phyloP scores from a whole-genome alignment of 2,797 vertebrate species.

The Oryzias dopingdopingensis region DNA sequence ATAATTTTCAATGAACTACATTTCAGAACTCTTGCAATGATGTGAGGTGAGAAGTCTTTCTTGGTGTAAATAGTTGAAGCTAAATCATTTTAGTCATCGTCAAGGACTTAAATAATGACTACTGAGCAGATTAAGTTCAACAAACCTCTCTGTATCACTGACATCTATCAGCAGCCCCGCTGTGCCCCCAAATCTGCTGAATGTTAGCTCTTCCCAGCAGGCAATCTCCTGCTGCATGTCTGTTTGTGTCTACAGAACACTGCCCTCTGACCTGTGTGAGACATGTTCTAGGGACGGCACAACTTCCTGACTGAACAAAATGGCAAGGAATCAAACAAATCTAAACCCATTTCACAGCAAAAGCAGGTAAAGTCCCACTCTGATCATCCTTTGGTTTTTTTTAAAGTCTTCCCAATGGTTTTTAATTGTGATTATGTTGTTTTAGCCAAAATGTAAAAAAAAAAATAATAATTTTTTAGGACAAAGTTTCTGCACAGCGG shows the following conservation, averaged over 20 bases:
- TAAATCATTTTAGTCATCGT: slow-evolving; percentile 37
- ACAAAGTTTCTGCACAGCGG: too few species aligned
- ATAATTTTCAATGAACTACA: slow-evolving; percentile 12
- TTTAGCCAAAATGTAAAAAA: too few species aligned
- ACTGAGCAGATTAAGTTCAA: slow-evolving; percentile 61
- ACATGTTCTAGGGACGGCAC: slow-evolving; percentile 50
- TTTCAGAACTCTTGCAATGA: slow-evolving; percentile 7
- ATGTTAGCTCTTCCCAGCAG: slow-evolving; percentile 50
- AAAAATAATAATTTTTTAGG: too few species aligned
- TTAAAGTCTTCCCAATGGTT: too few species aligned
- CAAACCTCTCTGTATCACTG: slow-evolving; percentile 52
- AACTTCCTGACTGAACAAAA: slow-evolving; percentile 44
- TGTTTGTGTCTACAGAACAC: slow-evolving; percentile 28
- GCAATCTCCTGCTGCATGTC: slow-evolving; percentile 27
- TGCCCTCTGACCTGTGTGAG: slow-evolving; percentile 31
- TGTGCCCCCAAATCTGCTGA: slow-evolving; percentile 44
- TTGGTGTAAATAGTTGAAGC: slow-evolving; percentile 29
- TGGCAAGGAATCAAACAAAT: slow-evolving; percentile 38
- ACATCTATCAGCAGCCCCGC: slow-evolving; percentile 43
- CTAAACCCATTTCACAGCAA: slow-evolving; percentile 28
- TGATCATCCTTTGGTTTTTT: too few species aligned
- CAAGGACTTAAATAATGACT: slow-evolving; percentile 30
- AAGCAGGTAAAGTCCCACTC: slow-evolving; percentile 2
- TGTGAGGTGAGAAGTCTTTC: slow-evolving; percentile 37
- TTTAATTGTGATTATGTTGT: too few species aligned